Evolutionary conservation across 64 coral and sea anemone genomes (phyloP).

Genomic region (Acropora tenuis): DNA sequence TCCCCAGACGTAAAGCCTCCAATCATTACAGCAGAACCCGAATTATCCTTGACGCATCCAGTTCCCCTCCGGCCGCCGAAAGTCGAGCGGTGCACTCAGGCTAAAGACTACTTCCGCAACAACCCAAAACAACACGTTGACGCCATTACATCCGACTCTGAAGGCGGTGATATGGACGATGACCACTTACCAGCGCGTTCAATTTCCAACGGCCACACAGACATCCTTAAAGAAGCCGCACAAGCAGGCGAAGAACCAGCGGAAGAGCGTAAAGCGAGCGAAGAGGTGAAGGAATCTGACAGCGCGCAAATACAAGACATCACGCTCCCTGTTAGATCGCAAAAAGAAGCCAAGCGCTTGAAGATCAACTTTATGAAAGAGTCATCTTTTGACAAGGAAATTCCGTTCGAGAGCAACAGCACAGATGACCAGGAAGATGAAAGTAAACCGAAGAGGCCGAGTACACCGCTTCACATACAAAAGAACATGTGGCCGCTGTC

Average conservation of each 20-base stretch:
- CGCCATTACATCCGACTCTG: neutral
- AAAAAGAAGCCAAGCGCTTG: neutral
- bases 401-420: neutral
- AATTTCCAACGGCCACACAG: neutral
- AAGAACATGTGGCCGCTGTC: neutral
- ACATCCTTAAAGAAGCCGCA: neutral
- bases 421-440: neutral
- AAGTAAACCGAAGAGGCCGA: neutral
- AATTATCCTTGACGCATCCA: conserved; percentile 28
- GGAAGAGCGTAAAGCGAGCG: neutral
- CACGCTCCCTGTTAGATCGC: neutral
- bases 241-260: neutral
- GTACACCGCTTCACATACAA: neutral
- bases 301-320: neutral
- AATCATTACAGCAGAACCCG: neutral
- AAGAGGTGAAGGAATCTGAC: neutral
- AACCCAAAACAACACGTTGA: neutral
- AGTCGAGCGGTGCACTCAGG: neutral
- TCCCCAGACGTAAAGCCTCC: neutral
- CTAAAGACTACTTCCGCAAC: conserved; percentile 15
- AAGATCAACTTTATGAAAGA: conserved; percentile 22
- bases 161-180: conserved; percentile 10
- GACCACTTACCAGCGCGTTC: neutral
- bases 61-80: conserved; percentile 22
- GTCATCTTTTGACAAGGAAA: conserved; percentile 1